Evolutionary conservation across 2,113 vertebrate species (phyloP), one percentile per base, ranked within the genome.

Genomic region (Prinia subflava): DNA sequence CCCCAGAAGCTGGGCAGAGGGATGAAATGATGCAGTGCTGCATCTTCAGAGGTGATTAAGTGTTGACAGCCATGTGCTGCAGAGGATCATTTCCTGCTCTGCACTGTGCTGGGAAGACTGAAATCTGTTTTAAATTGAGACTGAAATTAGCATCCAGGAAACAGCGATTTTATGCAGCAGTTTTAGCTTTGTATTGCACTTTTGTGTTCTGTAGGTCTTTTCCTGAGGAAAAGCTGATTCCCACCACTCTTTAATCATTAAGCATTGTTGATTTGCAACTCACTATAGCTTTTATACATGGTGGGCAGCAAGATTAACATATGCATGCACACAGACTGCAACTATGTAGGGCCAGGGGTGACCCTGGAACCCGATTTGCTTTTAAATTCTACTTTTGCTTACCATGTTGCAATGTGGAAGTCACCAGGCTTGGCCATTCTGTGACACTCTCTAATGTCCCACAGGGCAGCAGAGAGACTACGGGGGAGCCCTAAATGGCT

Each of bases 71-170:
- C 49, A 1, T 25, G 41, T 52, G 74, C 70, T 93, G 74, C 57
- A 90, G 78, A 68, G 84, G 69, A 75, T 81, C 41, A 22, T 64
- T 91, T 93, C 74, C 94, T 89, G 57, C 57, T 87, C 74, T 76
- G 78, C 53, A 44, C 62, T 30, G 13, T 24, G 28, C 44, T 90
- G 59, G 83, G 71, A 64, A 76, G 71, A 18, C 53, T 87, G 39
- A 89, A 84, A 71, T 67, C 69, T 84, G 55, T 62, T 96, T 89
- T 63, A 73, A 80, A 84, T 67, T 74, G 87, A 70, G 52, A 39
- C 60, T 71, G 83, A 81, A 92, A 91, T 84, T 81, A 89, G 47
- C 77, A 67, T 70, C 83, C 59, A 77, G 86, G 94, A 92, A 91
- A 67, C 69, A 53, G 73, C 1, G 0, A 35, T 75, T 92, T 89